Evolutionary conservation across 1,140 invertebrate species (phyloP), one percentile per base, ranked within the genome.

Genomic region (Zaprionus kolodkinae): DNA sequence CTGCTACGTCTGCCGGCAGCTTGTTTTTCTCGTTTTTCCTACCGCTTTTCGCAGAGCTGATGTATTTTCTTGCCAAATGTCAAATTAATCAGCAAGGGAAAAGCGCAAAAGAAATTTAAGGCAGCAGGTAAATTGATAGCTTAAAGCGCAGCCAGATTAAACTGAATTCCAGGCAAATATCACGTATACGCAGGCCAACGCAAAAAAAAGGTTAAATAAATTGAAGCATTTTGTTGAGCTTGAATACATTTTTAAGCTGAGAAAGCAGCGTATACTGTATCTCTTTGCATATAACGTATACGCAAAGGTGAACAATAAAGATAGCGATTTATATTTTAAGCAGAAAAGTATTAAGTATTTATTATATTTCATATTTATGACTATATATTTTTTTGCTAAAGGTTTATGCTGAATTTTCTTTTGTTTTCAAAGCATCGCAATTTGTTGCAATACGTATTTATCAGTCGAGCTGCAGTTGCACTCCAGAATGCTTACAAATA

Each of bases 361-460:
- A 5, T n/a, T n/a, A n/a, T n/a, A 1, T 38, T 38, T 13, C 3
- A 12, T 13, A 21, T 38, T 38, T 38, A 11, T 40, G 11, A n/a
- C 38, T 30, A 3, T 30, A 30, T 30, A 30, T 30, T 30, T 3
- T 40, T 6, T 50, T 17, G 17, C 10, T 50, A 21, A 11, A 1
- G 17, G 25, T 25, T 50, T 50, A 25, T 50, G 4, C 17, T 11
- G 15, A 25, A 25, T 50, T 50, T 25, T 17, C 4, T 50, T 25
- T 25, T 11, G 45, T 9, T 54, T 59, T 73, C 59, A 68, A 65
- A 33, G 17, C 33, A 61, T 48, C 54, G 54, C 17, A 52, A 13
- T 57, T 50, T 25, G 43, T n/a, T 27, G 30, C 48, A 36, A 30
- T 9, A 6, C 30, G 48, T 38, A 56, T 43, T 63, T 36, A 27